These are phyloP conservation scores for Eupeodes latifasciatus DNA, from an alignment of 2,888 invertebrate genomes.

Conservation along the genomic window DNA sequence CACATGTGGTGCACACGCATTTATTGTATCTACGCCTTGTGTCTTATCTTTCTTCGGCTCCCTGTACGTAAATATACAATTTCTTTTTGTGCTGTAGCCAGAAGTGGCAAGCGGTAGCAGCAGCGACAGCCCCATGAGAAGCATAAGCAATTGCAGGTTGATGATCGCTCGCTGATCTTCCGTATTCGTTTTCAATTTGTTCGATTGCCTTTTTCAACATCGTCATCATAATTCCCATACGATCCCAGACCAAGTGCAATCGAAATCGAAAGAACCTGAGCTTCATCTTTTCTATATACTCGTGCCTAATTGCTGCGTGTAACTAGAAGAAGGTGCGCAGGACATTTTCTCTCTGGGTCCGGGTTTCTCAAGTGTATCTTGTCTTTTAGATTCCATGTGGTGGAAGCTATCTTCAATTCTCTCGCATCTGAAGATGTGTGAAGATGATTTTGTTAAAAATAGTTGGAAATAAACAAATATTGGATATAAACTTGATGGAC, in stretches of 20 bases:
- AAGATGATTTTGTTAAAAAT: constrained; percentile 68
- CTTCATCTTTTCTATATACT: not conserved
- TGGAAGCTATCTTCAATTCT: constrained; percentile 34
- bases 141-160: constrained; percentile 70
- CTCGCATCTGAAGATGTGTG: constrained; percentile 34
- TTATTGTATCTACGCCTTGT: constrained; percentile 54
- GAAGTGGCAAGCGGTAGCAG: constrained; percentile 21
- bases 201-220: constrained; percentile 26
- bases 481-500: constrained; percentile 73
- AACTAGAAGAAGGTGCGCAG: constrained; percentile 22
- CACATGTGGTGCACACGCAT: constrained; percentile 61
- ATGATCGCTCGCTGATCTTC: constrained; percentile 72
- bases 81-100: constrained; percentile 37
- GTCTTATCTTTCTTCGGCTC: constrained; percentile 72
- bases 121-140: constrained; percentile 36
- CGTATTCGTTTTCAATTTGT: constrained; percentile 67
- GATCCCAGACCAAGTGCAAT: not conserved
- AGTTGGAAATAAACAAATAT: constrained; percentile 71
- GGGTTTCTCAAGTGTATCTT: constrained; percentile 56
- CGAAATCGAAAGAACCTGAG: not conserved
- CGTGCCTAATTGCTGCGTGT: constrained; percentile 13
- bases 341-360: constrained; percentile 11
- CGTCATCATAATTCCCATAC: not conserved
- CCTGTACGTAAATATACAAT: constrained; percentile 69
- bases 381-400: constrained; percentile 30